Evolutionary conservation across 2,888 invertebrate genomes (phyloP), one percentile per base, ranked within the genome.

Genomic region (Tachystola acroxantha): DNA sequence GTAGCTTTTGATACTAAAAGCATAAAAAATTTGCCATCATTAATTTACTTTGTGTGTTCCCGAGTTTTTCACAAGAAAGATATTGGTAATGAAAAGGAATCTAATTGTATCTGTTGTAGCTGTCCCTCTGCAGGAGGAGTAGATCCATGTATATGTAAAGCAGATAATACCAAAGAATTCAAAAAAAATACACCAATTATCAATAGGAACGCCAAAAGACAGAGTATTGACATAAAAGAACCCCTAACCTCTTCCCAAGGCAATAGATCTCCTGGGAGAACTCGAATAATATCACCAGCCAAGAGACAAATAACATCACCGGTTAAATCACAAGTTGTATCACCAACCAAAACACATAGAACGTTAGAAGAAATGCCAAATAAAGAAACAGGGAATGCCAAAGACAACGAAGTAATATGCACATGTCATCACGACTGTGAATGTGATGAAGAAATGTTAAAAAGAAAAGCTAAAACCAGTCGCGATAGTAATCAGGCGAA

Each of bases 61-160:
- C 43, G 32, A 42, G 35, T 28, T 45, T 37, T 9, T 39, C 46
- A 20, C 45, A 48, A n/a, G 37, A 40, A 27, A 27, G n/a, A n/a
- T n/a, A n/a, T n/a, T n/a, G n/a, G n/a, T n/a, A 27, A 16, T 6
- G 2, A 27, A 27, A 27, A n/a, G 24, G n/a, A 24, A 24, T n/a
- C 24, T n/a, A 24, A 24, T 24, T 24, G 24, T n/a, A n/a, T 24
- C 3, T 24, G 24, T 24, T 24, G 24, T 24, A 24, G n/a, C 24
- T 24, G 24, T n/a, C n/a, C 6, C 7, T 9, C n/a, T 9, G 24
- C 24, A n/a, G 24, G 24, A n/a, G 24, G 24, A n/a, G n/a, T n/a
- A 24, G 24, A n/a, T n/a, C 9, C 7, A n/a, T 24, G 24, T 24
- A 24, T 24, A n/a, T 24, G 24, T n/a, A n/a, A 7, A n/a, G 2